Percentiles rank a stretch among this genome's conserved stretches.
These are phyloP conservation scores for Rhyacophila evoluta DNA, from an alignment of 2,888 invertebrate species.

Conservation along the genomic window DNA sequence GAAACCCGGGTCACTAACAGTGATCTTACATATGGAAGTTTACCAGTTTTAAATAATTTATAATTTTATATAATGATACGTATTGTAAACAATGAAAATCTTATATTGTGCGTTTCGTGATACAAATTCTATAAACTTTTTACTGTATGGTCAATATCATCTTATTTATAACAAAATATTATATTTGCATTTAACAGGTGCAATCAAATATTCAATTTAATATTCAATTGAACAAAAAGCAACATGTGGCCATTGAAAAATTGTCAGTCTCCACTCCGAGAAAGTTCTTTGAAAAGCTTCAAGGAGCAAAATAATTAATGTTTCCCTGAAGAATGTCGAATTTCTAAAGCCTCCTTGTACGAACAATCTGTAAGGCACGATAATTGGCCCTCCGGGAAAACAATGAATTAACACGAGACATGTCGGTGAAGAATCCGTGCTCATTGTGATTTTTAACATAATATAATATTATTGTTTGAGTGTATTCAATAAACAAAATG, in stretches of 20 bases:
- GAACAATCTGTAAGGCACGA: not conserved
- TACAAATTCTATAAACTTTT: not conserved
- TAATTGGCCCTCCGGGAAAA: not conserved
- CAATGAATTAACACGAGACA: not conserved
- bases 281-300: not conserved
- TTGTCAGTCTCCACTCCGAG: not conserved
- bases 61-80: too few relatives aligned
- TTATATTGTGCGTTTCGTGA: not conserved
- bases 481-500: too few relatives aligned
- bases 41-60: too few relatives aligned
- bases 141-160: not conserved
- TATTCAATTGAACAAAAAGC: too few relatives aligned
- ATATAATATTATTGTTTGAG: too few relatives aligned
- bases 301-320: not conserved
- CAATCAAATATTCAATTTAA: not conserved
- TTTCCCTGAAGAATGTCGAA: not conserved
- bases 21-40: too few relatives aligned
- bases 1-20: too few relatives aligned
- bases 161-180: not conserved
- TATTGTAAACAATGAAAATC: too few relatives aligned
- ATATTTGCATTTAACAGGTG: not conserved
- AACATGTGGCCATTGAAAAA: too few relatives aligned
- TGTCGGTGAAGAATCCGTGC: too few relatives aligned
- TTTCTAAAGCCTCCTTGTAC: not conserved
- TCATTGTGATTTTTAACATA: too few relatives aligned